Base-by-base conservation (phyloP, 2,888 invertebrate genomes). In the Noctuana brunneofusca region DNA sequence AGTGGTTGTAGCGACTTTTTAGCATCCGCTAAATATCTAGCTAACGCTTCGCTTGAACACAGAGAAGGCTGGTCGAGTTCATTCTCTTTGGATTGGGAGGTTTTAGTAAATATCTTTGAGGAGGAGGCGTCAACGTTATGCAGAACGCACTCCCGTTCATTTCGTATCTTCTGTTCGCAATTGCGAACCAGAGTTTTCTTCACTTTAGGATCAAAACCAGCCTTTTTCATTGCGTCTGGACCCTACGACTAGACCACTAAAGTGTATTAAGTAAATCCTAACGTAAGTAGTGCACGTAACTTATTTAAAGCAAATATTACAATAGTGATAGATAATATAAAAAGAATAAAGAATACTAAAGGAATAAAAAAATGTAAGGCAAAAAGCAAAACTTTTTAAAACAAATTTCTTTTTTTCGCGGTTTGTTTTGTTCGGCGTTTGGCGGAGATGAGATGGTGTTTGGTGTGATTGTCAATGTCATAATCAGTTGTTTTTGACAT, bases 101-200 rank as follows among this genome's bases (percentile, higher is more conserved):
- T 63, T 64, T 71, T 56, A 46, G 58, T 64, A 5, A 50, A 24
- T 11, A 55, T 50, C 52, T 74, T 74, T 0, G 76, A 74, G 35
- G 78, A 70, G 35, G 77, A 73, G 9, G 68, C 66, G 24, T 76
- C 79, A 9, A 75, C 75, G 63, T 87, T 83, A 16, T 75, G 74
- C 3, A 76, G 66, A 9, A 78, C 78, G 67, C 72, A 70, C 49
- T 76, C 77, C 11, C 66, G 75, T 11, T 70, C 64, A 27, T 72
- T 65, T 56, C 69, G 79, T 1, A 80, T 58, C 75, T 78, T 85
- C 16, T 78, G 72, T 68, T 88, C 89, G 67, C 72, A 79, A 66
- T 89, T 84, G 64, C 90, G 76, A 9, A 89, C 70, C 1, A 90
- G 73, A 1, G 86, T 85, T 75, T 90, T 91, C 68, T 87, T 89